phyloP scores from a whole-genome alignment of 2,113 vertebrate genomes.

The Hemiprocne comata region DNA sequence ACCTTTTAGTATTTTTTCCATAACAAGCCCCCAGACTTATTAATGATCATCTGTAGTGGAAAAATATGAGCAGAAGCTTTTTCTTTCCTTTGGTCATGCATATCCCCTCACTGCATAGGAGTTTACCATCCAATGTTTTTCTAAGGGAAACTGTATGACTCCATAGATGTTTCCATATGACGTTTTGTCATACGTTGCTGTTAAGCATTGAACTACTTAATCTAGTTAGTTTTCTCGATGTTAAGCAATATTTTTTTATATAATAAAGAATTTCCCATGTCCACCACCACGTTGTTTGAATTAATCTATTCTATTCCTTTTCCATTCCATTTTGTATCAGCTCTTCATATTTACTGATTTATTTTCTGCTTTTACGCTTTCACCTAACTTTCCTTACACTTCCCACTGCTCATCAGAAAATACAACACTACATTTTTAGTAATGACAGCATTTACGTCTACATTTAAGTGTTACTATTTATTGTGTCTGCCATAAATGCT shows the following conservation, averaged over 20 bases:
- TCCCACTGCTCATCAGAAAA: not conserved
- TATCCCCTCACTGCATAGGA: not conserved
- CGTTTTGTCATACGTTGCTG: not conserved
- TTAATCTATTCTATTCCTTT: not conserved
- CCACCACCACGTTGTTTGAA: not conserved
- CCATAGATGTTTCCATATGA: not conserved
- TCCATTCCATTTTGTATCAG: not conserved
- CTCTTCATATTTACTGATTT: not conserved
- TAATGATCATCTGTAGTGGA: not conserved
- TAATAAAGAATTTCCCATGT: not conserved
- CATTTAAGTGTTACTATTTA: not conserved
- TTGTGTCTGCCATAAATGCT: not conserved
- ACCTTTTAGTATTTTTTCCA: not conserved
- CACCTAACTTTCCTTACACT: not conserved
- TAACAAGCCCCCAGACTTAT: not conserved
- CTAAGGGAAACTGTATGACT: not conserved
- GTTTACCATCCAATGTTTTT: not conserved
- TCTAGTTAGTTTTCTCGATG: not conserved
- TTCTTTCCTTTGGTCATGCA: not conserved
- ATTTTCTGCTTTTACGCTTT: not conserved
- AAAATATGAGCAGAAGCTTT: not conserved
- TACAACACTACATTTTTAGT: not conserved
- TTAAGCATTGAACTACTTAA: not conserved
- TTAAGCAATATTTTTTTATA: not conserved
- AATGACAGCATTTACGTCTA: not conserved